phyloP scores from a whole-genome alignment of 53 echinoderm and acorn worm genomes.

The Paracentrotus lividus region DNA sequence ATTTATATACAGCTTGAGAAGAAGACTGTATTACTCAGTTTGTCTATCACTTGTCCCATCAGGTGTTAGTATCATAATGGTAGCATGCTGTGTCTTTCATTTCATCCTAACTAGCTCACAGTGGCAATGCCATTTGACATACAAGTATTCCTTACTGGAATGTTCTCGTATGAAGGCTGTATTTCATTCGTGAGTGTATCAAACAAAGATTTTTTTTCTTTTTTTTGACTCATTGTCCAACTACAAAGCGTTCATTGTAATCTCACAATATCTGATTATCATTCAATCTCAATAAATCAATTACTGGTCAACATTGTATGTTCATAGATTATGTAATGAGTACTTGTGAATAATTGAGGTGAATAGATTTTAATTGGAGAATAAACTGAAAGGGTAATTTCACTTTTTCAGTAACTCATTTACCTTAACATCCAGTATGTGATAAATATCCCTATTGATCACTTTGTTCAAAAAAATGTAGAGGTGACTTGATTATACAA shows the following conservation, averaged over 20 bases:
- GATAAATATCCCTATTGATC: no score
- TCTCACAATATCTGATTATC: no score
- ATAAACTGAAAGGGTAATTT: no score
- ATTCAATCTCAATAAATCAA: no score
- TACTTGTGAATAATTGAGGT: background rate
- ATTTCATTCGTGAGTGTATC: background rate
- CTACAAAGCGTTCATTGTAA: no score
- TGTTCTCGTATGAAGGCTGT: background rate
- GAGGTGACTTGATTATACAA: no score
- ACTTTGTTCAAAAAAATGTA: no score
- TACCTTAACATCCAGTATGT: no score
- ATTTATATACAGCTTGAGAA: background rate
- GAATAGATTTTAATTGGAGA: background rate
- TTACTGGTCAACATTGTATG: no score
- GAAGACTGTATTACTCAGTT: conserved; percentile 23
- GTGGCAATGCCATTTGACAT: background rate
- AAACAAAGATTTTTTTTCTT: no score
- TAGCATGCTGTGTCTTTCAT: conserved; percentile 15
- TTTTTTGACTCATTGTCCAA: no score
- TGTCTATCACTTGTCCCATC: conserved; percentile 18
- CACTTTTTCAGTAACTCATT: no score
- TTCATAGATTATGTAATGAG: background rate
- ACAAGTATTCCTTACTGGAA: background rate
- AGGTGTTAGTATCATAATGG: conserved; percentile 46
- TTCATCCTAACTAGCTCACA: background rate